Evolutionary conservation across 2,797 vertebrate species (phyloP), one percentile per base, ranked within the genome.

Genomic region (Linurgus olivaceus): DNA sequence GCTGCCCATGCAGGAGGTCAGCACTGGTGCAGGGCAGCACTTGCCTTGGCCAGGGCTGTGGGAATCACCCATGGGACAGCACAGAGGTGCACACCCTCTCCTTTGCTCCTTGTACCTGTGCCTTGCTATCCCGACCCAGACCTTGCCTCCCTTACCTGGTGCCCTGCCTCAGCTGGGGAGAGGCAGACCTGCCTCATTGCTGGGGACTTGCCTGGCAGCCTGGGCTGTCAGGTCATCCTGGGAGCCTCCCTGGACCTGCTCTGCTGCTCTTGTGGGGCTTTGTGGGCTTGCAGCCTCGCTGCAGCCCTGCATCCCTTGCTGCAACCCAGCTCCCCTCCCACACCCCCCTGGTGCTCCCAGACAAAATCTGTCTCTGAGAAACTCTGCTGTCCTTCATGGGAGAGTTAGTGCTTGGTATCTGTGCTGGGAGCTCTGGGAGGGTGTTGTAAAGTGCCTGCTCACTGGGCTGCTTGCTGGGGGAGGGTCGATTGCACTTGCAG

Each of bases 71-170:
- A 0, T 18, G 26, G 38, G 14, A 16, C 55, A 52, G 21, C 31
- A 35, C 0, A 2, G 37, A 42, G 18, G 21, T 3, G 3, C 17
- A 23, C 33, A 35, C 11, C 28, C 50, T 62, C 1, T 0, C 33
- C 55, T 66, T 61, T 45, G 25, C 74, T 73, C 17, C 31, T 37
- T 28, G 12, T 12, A 3, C 21, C 37, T 40, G 15, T 76, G 50
- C 57, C 35, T 65, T 31, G 33, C 28, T 44, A 2, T 29, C 17
- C 15, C 29, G 13, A 13, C 48, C 66, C 29, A 62, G 44, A 67
- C 31, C 42, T 38, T 73, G 19, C 50, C 55, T 68, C 19, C 24
- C 33, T 77, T 42, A 3, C 44, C 33, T 38, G 37, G 13, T 50
- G 42, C 80, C 51, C 54, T 86, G 31, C 25, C 40, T 52, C 66